Base-by-base conservation (phyloP, 2,797 vertebrate genomes). In the Melopsittacus undulatus region DNA sequence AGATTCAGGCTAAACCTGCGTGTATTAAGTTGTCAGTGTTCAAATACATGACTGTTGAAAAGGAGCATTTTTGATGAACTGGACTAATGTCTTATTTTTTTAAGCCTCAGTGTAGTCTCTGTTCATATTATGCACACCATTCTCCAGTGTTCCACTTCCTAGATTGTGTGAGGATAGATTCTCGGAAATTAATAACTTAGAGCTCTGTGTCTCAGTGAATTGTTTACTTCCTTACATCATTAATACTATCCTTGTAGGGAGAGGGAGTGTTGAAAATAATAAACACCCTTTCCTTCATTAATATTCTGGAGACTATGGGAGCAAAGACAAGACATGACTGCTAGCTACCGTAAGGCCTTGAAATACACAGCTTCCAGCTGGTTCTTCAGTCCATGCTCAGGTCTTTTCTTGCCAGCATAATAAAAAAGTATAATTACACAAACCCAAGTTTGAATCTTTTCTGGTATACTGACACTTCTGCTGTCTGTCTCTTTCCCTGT, bases 171-270 rank as follows among this genome's bases (percentile, higher is more conserved):
- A 95, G 93, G 90, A 85, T 90, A 78, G 78, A 52, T 96, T 83
- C 88, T 91, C 0, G 0, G 90, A 96, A 97, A 97, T 95, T 95
- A 96, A 92, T 94, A 92, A 90, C 80, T 91, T 95, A 82, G 79
- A 72, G 90, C 83, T 95, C 87, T 82, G 83, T 93, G 94, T 82
- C 82, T 94, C 69, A 81, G 87, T 74, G 88, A 91, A 77, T 92
- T 97, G 92, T 91, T 95, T 97, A 77, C 94, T 94, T 96, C 94
- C 82, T 95, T 91, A 80, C 87, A 85, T 94, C 92, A 85, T 94
- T 96, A 95, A 91, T 92, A 96, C 56, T 68, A 74, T 67, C 77
- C 95, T 95, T 96, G 95, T 59, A 68, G 87, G 62, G 62, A 90
- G 91, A 78, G 94, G 43, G 72, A 95, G 51, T 45, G 83, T 32